Evolutionary conservation across 2,113 vertebrate species (phyloP).

Genomic region (Thymallus thymallus): DNA sequence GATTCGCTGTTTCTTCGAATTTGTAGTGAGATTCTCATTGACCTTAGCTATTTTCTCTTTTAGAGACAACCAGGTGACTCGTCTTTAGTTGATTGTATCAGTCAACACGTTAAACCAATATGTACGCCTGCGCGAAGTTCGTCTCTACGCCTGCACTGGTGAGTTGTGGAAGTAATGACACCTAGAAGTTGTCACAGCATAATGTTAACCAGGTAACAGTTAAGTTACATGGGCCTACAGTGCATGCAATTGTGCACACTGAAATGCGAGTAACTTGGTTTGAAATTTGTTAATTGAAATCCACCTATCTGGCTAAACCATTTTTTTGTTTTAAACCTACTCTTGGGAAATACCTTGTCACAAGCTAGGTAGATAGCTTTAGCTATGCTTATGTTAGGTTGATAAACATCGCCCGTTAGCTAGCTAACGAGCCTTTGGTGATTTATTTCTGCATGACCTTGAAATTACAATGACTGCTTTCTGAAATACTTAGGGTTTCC

Average conservation of each 20-base stretch:
- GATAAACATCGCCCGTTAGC: too few relatives aligned
- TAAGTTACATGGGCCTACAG: too few relatives aligned
- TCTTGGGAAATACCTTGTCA: too few relatives aligned
- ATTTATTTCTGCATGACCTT: too few relatives aligned
- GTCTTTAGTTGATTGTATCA: conserved; percentile 10
- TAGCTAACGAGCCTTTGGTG: too few relatives aligned
- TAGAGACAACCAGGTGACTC: conserved; percentile 34
- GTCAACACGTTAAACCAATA: conserved; percentile 25
- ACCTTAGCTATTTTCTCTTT: conserved; percentile 42
- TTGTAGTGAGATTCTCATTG: conserved; percentile 24
- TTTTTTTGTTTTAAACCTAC: too few relatives aligned
- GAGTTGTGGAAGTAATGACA: not conserved
- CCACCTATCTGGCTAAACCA: too few relatives aligned
- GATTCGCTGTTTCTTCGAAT: not conserved
- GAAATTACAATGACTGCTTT: too few relatives aligned
- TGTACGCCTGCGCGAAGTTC: conserved; percentile 54
- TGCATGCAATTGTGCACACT: not conserved
- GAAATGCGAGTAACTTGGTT: not conserved
- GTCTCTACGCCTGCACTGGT: conserved; percentile 51
- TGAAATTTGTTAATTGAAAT: too few relatives aligned
- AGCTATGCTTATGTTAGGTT: too few relatives aligned
- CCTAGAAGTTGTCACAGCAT: not conserved
- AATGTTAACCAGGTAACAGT: not conserved
- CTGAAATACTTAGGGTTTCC: too few relatives aligned
- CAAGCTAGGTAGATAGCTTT: too few relatives aligned